phyloP scores from a whole-genome alignment of 2,797 vertebrate genomes.

The Neosalanx taihuensis region DNA sequence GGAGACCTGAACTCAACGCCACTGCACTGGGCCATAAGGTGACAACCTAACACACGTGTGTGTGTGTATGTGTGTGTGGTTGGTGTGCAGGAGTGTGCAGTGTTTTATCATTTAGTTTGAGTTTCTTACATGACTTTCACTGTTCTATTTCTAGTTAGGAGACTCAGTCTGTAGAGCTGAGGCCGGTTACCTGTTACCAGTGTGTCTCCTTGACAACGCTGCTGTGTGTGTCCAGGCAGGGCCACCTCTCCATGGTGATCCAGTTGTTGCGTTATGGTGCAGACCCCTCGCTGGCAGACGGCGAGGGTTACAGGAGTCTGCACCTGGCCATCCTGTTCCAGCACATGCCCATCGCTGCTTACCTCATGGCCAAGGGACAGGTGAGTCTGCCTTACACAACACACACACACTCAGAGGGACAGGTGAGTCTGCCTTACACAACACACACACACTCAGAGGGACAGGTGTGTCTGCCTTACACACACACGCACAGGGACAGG shows the following conservation, averaged over 20 bases:
- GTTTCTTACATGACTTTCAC: background rate
- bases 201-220: background rate
- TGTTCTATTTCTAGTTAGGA: no score
- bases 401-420: constrained; percentile 67
- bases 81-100: background rate
- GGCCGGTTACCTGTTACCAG: background rate
- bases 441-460: constrained; percentile 55
- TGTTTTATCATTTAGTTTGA: background rate
- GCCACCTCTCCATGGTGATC: constrained; percentile 91
- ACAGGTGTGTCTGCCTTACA: constrained; percentile 74
- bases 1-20: constrained; percentile 96
- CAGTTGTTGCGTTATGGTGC: constrained; percentile 88
- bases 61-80: background rate
- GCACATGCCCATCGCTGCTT: constrained; percentile 91
- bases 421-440: constrained; percentile 70
- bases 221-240: constrained; percentile 77
- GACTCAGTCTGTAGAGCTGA: background rate
- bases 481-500: no score
- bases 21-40: constrained; percentile 98
- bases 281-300: constrained; percentile 85
- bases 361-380: constrained; percentile 92
- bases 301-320: constrained; percentile 89
- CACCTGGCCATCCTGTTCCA: constrained; percentile 96
- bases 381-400: constrained; percentile 61
- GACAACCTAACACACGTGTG: constrained; percentile 19